Evolutionary conservation across 2,113 vertebrate species (phyloP).

Genomic region (Gorilla gorilla): DNA sequence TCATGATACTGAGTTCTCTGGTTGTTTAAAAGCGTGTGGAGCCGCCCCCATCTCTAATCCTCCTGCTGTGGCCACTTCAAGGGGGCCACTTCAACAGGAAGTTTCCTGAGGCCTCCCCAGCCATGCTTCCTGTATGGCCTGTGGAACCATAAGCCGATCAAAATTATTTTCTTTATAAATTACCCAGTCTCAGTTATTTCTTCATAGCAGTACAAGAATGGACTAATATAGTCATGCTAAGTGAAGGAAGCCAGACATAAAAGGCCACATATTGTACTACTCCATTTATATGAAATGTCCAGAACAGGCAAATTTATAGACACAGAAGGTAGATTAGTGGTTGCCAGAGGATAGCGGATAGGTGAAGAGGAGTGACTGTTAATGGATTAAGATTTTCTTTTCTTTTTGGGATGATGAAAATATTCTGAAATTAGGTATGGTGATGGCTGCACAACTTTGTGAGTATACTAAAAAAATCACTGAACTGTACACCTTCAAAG

Average conservation of each 20-base stretch:
- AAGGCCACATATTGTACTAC: not conserved
- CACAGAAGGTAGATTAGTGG: not conserved
- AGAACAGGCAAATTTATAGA: slow-evolving; percentile 20
- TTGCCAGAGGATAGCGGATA: not conserved
- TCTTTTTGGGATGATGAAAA: slow-evolving; percentile 3
- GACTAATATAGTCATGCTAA: not conserved
- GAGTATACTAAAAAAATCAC: not conserved
- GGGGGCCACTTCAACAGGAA: too few species aligned
- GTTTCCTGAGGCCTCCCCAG: too few species aligned
- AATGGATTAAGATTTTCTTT: not conserved
- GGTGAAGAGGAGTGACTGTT: not conserved
- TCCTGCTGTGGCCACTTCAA: too few species aligned
- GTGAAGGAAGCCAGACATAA: not conserved
- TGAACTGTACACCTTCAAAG: not conserved
- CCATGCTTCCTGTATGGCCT: too few species aligned
- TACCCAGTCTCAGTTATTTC: too few species aligned
- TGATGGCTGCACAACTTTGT: not conserved
- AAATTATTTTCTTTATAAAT: too few species aligned
- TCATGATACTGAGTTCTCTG: too few species aligned
- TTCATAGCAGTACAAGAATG: too few species aligned
- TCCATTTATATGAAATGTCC: slow-evolving; percentile 1
- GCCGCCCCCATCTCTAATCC: too few species aligned
- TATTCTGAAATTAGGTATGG: slow-evolving; percentile 3
- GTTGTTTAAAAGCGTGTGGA: too few species aligned
- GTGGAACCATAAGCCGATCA: too few species aligned